These are phyloP conservation scores for Zalophus californianus DNA, from an alignment of 2,797 vertebrate species.

Conservation along the genomic window DNA sequence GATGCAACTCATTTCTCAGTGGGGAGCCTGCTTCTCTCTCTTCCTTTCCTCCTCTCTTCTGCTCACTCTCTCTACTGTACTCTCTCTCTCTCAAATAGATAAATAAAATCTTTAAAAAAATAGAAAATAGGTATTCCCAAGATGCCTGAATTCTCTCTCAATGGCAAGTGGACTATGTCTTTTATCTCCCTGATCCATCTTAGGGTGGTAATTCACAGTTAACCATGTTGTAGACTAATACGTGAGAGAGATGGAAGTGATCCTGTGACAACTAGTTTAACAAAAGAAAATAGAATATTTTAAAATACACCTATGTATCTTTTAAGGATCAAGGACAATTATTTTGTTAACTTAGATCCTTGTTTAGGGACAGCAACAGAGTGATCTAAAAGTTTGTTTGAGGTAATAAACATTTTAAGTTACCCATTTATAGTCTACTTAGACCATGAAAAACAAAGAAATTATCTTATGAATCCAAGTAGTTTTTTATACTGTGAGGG, in stretches of 20 bases:
- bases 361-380: fast-evolving
- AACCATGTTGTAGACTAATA: background rate
- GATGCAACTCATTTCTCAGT: no score
- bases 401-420: background rate
- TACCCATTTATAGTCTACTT: background rate
- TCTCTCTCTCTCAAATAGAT: no score
- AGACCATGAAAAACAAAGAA: background rate
- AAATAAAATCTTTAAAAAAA: no score
- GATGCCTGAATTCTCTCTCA: background rate
- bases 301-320: background rate
- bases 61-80: no score
- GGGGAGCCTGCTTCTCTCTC: no score
- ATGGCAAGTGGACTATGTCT: background rate
- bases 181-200: background rate
- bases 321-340: background rate
- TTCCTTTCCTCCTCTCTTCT: no score
- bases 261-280: background rate
- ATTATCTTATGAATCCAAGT: background rate
- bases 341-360: background rate
- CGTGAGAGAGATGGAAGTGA: background rate
- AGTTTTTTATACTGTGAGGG: background rate
- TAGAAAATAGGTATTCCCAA: background rate
- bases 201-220: background rate
- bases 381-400: background rate
- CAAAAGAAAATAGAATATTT: background rate